phyloP scores from a whole-genome alignment of 2,888 invertebrate species.

The Notodonta dromedarius region DNA sequence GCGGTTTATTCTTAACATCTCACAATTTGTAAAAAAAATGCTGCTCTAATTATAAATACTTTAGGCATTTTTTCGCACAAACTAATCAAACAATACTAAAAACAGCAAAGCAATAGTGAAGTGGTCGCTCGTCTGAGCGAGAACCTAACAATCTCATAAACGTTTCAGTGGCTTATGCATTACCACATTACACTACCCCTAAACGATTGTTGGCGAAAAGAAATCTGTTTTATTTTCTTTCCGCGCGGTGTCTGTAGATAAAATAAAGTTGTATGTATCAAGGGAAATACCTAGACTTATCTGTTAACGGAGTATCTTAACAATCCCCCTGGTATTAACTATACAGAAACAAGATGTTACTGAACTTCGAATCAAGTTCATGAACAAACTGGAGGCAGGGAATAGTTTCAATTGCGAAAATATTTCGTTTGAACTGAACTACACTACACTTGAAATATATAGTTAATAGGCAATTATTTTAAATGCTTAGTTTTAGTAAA shows the following conservation, averaged over 20 bases:
- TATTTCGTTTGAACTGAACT: not conserved
- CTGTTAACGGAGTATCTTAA: conserved; percentile 11
- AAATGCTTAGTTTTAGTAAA: no score
- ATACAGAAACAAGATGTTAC: conserved; percentile 15
- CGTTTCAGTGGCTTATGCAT: conserved; percentile 3
- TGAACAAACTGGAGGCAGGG: conserved; percentile 6
- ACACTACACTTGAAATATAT: not conserved
- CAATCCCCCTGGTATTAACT: conserved; percentile 15
- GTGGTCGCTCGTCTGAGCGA: not conserved
- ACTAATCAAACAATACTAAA: not conserved
- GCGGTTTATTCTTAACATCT: no score
- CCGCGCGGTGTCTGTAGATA: conserved; percentile 12
- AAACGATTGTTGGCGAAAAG: conserved; percentile 5
- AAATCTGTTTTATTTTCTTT: conserved; percentile 5
- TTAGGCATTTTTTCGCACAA: no score
- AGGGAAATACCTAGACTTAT: conserved; percentile 14
- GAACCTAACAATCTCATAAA: conserved; percentile 1
- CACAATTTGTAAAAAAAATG: no score
- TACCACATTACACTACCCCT: conserved; percentile 1
- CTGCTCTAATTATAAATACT: no score
- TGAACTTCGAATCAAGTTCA: conserved; percentile 26
- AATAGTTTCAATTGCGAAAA: conserved; percentile 11
- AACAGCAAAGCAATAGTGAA: not conserved
- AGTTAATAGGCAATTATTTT: no score
- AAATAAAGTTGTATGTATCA: conserved; percentile 11